These are phyloP conservation scores for Polia nebulosa DNA, from an alignment of 2,888 invertebrate species.

Conservation along the genomic window DNA sequence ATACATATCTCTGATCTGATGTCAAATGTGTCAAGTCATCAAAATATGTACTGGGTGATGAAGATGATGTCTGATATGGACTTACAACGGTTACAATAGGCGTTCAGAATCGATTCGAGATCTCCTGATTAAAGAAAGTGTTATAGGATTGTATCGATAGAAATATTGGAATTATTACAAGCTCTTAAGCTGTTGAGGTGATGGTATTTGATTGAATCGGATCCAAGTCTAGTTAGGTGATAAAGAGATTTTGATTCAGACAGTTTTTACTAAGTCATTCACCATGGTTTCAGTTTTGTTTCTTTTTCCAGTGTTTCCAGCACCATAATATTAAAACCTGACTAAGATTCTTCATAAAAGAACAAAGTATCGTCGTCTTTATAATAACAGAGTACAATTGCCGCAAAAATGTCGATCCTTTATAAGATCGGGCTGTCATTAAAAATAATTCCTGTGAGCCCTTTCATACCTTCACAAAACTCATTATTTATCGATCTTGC, in stretches of 20 bases:
- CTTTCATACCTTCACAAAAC: conserved; percentile 56
- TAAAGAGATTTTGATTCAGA: conserved; percentile 39
- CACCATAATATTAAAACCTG: background rate
- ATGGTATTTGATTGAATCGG: conserved; percentile 51
- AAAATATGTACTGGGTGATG: conserved; percentile 73
- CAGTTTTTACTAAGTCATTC: conserved; percentile 5
- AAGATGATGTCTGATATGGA: conserved; percentile 79
- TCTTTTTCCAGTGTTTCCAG: background rate
- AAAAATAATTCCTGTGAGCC: conserved; percentile 52
- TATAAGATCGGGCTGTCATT: conserved; percentile 53
- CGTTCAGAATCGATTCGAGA: conserved; percentile 80
- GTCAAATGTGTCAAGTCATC: conserved; percentile 78
- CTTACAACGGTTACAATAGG: conserved; percentile 78
- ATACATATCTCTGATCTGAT: conserved; percentile 37
- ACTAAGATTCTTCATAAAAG: background rate
- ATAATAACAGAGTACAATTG: conserved; percentile 54
- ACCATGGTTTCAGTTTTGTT: background rate
- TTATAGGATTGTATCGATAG: conserved; percentile 72
- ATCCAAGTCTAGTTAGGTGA: conserved; percentile 39
- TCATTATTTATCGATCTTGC: conserved; percentile 68
- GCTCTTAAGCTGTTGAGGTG: conserved; percentile 60
- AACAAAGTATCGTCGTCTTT: conserved; percentile 26
- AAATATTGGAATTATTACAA: conserved; percentile 71
- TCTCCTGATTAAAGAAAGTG: conserved; percentile 73
- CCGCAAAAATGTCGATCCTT: conserved; percentile 47